phyloP scores from a whole-genome alignment of 2,888 invertebrate species.

The Oligia strigilis region DNA sequence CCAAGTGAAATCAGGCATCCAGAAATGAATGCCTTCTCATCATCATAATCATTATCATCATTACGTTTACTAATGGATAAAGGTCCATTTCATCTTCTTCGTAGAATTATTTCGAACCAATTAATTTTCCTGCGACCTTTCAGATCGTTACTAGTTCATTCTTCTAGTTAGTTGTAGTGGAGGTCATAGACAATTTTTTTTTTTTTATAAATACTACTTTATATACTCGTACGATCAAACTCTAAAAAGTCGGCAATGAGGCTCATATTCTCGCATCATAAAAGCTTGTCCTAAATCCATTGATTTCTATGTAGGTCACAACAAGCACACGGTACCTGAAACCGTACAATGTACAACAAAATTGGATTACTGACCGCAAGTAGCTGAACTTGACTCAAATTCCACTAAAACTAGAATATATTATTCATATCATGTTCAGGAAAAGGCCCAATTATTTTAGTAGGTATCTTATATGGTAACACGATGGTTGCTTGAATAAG shows the following conservation, averaged over 20 bases:
- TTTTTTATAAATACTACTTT: not conserved
- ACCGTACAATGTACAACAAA: slow-evolving; percentile 54
- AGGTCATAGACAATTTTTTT: not conserved
- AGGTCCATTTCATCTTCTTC: not conserved
- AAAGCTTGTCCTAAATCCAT: slow-evolving; percentile 40
- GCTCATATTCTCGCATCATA: not conserved
- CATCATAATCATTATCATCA: too few relatives aligned
- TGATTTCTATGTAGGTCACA: slow-evolving; percentile 44
- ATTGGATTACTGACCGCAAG: slow-evolving; percentile 66
- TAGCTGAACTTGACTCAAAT: slow-evolving; percentile 68
- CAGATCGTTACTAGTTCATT: not conserved
- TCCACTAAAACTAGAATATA: slow-evolving; percentile 22
- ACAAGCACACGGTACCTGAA: slow-evolving; percentile 45
- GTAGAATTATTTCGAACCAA: not conserved
- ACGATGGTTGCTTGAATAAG: not conserved
- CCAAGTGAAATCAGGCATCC: too few relatives aligned
- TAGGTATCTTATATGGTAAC: not conserved
- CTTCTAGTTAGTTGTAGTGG: not conserved
- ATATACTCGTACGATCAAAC: not conserved
- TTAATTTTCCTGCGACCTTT: not conserved
- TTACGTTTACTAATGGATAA: too few relatives aligned
- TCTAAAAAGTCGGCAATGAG: not conserved
- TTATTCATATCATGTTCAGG: not conserved
- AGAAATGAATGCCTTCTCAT: not conserved
- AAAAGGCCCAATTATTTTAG: not conserved